These are phyloP conservation scores for Harmothoe impar DNA, from an alignment of 2,888 invertebrate species.

Conservation along the genomic window DNA sequence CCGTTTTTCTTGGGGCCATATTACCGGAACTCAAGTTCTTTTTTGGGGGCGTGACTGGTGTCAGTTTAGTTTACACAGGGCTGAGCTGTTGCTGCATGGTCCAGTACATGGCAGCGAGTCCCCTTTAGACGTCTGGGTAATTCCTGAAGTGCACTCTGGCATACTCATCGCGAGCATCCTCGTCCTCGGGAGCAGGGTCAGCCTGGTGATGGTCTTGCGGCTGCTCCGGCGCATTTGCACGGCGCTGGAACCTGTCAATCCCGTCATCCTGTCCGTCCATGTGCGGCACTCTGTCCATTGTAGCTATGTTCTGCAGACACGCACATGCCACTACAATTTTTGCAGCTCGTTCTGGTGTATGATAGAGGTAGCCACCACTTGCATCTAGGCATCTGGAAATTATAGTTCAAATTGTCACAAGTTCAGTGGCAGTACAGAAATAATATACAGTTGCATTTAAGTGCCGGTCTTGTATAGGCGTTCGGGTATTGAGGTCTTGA, in stretches of 20 bases:
- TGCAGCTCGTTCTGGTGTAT: neutral
- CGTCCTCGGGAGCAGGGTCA: neutral
- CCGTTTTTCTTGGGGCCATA: too few species aligned
- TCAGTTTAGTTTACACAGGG: too few species aligned
- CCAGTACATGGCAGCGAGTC: too few species aligned
- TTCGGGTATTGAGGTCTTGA: neutral
- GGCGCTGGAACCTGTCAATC: neutral
- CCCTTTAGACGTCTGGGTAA: too few species aligned
- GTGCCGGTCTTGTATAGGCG: too few species aligned
- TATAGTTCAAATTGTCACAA: neutral
- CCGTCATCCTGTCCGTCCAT: neutral
- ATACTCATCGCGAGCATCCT: neutral
- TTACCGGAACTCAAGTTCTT: too few species aligned
- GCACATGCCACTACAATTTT: neutral
- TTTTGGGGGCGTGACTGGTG: too few species aligned
- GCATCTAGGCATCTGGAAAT: neutral
- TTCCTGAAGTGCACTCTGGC: neutral
- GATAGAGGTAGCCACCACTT: neutral
- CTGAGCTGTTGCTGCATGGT: too few species aligned
- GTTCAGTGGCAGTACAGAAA: neutral
- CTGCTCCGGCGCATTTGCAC: neutral
- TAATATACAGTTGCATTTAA: too few species aligned
- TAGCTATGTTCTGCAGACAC: neutral
- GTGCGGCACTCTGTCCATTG: neutral
- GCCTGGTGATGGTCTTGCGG: neutral